A percentile compares a stretch with the other conserved stretches of the same genome.
These are phyloP conservation scores for Apteryx mantelli DNA, from an alignment of 2,113 vertebrate genomes.

Conservation along the genomic window DNA sequence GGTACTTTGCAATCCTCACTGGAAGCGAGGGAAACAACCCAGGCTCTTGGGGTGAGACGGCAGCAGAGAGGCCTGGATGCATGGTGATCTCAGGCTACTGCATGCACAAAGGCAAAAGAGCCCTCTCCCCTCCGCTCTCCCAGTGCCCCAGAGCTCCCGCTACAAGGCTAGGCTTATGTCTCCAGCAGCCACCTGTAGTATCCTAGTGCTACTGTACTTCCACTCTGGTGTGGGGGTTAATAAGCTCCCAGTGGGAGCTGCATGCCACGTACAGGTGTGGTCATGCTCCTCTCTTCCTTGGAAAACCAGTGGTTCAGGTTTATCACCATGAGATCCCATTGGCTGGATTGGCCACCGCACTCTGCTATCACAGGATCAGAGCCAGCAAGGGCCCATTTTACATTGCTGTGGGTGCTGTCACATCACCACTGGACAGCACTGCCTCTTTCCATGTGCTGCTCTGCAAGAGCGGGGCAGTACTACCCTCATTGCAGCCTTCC, in stretches of 20 bases:
- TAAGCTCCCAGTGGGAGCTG: background rate
- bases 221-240: background rate
- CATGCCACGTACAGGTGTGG: fast-evolving
- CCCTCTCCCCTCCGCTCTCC: background rate
- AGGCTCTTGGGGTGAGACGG: background rate
- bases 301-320: background rate
- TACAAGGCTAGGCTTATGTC: background rate
- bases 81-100: fast-evolving
- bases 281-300: background rate
- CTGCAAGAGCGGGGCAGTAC: background rate
- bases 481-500: no score
- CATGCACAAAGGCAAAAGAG: fast-evolving
- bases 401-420: background rate
- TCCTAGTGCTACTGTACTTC: no score
- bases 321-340: background rate
- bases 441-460: fast-evolving
- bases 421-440: background rate
- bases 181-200: background rate
- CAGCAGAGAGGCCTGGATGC: background rate
- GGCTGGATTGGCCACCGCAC: no score
- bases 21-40: background rate
- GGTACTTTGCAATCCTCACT: background rate
- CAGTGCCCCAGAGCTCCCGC: background rate
- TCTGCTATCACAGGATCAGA: background rate
- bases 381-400: background rate